A percentile compares a stretch with the other conserved stretches of the same genome.
Conservation (phyloP, 2,797 vertebrate species). For the Linurgus olivaceus region DNA sequence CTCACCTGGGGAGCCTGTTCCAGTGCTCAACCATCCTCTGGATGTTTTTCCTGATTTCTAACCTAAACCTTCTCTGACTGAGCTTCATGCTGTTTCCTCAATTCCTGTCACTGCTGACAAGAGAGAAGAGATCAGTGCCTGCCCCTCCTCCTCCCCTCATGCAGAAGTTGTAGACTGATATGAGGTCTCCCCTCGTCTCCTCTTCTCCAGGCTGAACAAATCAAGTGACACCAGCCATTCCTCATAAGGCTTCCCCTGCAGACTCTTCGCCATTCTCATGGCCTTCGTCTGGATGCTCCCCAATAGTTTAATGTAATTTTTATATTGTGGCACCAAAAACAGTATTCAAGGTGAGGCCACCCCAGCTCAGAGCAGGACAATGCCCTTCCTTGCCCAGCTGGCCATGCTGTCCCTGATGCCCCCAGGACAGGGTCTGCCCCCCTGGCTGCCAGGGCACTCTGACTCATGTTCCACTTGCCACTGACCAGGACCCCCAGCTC, state of each 20-base stretch:
- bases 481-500: fast-evolving
- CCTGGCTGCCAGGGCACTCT: neutral
- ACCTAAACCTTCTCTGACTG: neutral
- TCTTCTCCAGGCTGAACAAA: neutral
- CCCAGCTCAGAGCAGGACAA: neutral
- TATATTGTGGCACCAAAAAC: neutral
- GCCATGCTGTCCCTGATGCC: neutral
- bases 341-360: fast-evolving
- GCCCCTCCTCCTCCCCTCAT: fast-evolving
- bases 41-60: neutral
- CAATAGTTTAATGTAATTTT: neutral
- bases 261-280: neutral
- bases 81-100: neutral
- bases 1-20: neutral
- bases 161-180: neutral
- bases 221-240: neutral
- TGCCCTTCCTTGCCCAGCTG: neutral
- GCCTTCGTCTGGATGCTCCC: neutral
- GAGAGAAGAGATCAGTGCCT: neutral
- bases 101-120: neutral
- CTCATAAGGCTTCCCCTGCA: neutral
- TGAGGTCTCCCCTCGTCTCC: neutral
- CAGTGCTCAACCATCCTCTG: neutral
- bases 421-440: neutral
- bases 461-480: fast-evolving